Evolutionary conservation across 2,113 vertebrate species (phyloP).

Genomic region (Grallaria varia): DNA sequence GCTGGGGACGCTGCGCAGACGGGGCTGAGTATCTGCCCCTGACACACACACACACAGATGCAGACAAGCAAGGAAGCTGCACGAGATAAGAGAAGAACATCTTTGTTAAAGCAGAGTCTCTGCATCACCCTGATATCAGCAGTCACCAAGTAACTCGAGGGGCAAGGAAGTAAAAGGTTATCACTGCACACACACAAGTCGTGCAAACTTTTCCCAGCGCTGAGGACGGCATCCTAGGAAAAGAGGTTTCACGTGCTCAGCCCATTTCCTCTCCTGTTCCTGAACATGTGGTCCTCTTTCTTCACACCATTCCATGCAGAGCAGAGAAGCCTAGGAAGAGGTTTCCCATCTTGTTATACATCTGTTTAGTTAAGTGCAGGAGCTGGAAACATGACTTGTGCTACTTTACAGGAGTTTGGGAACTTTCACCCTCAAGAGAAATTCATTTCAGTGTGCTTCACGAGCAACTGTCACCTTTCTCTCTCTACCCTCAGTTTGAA

Average conservation of each 20-base stretch:
- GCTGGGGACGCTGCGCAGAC: not conserved
- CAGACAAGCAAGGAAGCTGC: not conserved
- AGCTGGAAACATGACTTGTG: not conserved
- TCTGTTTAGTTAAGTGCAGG: not conserved
- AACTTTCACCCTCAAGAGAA: not conserved
- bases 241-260: conserved; percentile 29
- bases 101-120: not conserved
- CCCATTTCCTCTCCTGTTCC: conserved; percentile 51
- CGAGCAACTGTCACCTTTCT: not conserved
- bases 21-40: not conserved
- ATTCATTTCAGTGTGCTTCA: not conserved
- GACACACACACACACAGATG: rapidly evolving
- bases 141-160: not conserved
- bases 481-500: not conserved
- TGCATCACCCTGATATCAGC: not conserved
- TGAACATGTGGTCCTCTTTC: conserved; percentile 52
- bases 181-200: not conserved
- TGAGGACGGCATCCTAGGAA: not conserved
- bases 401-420: not conserved
- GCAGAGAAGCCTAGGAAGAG: not conserved
- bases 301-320: not conserved
- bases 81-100: not conserved
- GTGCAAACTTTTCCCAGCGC: not conserved
- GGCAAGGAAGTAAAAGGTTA: conserved; percentile 42
- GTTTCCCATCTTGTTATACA: not conserved